Conservation (phyloP, 2,797 vertebrate genomes). For the Cirrhinus molitorella region DNA sequence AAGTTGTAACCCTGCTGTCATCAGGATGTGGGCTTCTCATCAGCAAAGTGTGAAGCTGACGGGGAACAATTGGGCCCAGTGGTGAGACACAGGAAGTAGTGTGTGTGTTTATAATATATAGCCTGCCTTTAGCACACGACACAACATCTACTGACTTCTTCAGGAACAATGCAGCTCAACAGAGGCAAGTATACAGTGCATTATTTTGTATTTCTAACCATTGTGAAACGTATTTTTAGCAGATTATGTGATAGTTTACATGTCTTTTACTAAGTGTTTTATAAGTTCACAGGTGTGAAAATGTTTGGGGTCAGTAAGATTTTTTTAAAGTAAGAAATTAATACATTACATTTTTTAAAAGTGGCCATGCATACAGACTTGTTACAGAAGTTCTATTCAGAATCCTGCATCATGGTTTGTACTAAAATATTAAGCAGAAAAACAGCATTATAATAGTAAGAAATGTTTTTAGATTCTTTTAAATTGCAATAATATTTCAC, state of each 20-base stretch:
- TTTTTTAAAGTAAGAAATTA: not conserved
- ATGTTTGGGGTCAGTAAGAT: not conserved
- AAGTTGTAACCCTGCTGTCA: not conserved
- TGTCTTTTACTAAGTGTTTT: not conserved
- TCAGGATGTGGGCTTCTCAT: slow-evolving; percentile 17
- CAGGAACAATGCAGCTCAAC: slow-evolving; percentile 41
- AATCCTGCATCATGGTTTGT: not conserved
- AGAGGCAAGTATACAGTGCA: slow-evolving; percentile 41
- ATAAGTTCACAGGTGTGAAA: not conserved
- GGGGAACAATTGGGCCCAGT: not conserved
- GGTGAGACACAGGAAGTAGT: slow-evolving; percentile 52
- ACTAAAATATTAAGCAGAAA: not conserved
- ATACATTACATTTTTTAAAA: not conserved
- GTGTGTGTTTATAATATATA: slow-evolving; percentile 4
- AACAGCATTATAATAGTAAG: not conserved
- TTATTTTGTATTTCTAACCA: not conserved
- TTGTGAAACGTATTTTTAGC: not conserved
- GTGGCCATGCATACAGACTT: not conserved
- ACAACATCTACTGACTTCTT: not conserved
- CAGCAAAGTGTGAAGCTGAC: not conserved
- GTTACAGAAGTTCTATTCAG: not conserved
- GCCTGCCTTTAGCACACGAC: slow-evolving; percentile 29
- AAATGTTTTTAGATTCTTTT: not conserved
- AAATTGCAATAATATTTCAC: not conserved
- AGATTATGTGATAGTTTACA: not conserved